Evolutionary conservation across 2,797 vertebrate species (phyloP).

Genomic region (Podarcis siculus): DNA sequence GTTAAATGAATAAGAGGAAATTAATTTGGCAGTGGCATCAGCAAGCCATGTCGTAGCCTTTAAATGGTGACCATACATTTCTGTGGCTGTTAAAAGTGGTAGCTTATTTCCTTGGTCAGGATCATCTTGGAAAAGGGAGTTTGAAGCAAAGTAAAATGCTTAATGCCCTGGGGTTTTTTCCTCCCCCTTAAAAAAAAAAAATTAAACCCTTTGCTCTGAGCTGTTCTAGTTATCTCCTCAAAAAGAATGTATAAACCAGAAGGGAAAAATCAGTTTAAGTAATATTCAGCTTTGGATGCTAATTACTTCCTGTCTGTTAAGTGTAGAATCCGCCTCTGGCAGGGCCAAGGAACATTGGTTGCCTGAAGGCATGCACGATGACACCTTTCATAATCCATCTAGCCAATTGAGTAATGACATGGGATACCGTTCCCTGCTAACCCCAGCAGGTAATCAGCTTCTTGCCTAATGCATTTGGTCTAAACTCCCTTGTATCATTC

Average conservation of each 20-base stretch:
- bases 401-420: not conserved
- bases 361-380: not conserved
- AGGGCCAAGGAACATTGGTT: not conserved
- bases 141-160: not conserved
- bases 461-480: not conserved
- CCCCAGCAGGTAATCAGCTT: conserved; percentile 23
- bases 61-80: not conserved
- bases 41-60: conserved; percentile 25
- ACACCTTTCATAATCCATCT: not conserved
- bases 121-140: not conserved
- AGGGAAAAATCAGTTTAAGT: not conserved
- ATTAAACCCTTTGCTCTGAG: accelerated
- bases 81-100: not conserved
- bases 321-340: not conserved
- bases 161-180: not conserved
- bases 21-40: not conserved
- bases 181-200: not conserved
- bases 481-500: conserved; percentile 20
- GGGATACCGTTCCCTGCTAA: not conserved
- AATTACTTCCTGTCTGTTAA: not conserved
- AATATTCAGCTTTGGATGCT: not conserved
- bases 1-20: conserved; percentile 39
- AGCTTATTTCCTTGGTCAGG: conserved; percentile 16
- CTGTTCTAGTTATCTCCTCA: not conserved
- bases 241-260: not conserved